Conservation (phyloP, 2,113 vertebrate species). For the Murina feae region DNA sequence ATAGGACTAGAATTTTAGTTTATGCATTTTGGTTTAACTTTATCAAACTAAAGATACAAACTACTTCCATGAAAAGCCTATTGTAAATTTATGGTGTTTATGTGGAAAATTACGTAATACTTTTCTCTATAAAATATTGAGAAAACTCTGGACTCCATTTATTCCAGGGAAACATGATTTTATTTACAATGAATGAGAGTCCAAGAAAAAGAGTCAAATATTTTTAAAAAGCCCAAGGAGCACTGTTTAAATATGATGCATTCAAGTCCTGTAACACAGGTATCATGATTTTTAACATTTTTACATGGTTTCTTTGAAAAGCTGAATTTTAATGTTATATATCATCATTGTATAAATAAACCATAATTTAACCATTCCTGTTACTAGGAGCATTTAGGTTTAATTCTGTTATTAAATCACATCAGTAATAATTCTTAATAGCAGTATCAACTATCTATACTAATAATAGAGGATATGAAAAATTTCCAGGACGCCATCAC, state of each 20-base stretch:
- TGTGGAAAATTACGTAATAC: background rate
- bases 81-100: background rate
- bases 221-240: background rate
- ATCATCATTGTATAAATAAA: background rate
- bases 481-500: too few species aligned
- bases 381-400: background rate
- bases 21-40: constrained; percentile 5
- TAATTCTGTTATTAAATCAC: constrained; percentile 6
- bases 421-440: background rate
- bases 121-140: background rate
- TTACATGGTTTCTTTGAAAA: constrained; percentile 10
- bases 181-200: background rate
- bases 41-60: background rate
- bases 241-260: background rate
- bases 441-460: background rate
- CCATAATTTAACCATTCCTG: background rate
- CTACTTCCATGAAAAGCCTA: background rate
- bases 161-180: background rate
- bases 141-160: background rate
- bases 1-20: background rate
- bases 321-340: background rate
- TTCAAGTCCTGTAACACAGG: background rate
- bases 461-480: too few species aligned
- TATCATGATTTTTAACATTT: background rate
- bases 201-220: constrained; percentile 13